phyloP scores from a whole-genome alignment of 2,113 vertebrate genomes.

The Corythoichthys haematopterus region DNA sequence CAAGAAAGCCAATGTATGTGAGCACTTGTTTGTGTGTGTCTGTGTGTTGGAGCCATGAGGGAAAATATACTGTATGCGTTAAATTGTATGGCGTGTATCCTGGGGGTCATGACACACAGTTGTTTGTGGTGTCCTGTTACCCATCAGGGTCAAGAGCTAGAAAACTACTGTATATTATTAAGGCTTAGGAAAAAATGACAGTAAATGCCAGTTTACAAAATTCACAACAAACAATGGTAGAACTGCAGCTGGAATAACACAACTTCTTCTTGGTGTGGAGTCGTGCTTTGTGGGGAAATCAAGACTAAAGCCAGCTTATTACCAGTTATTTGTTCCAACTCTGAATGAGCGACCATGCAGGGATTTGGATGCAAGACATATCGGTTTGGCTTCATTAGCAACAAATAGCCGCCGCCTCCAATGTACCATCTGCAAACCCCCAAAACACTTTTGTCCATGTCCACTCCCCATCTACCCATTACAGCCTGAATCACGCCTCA shows the following conservation, averaged over 20 bases:
- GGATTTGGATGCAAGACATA: slow-evolving; percentile 50
- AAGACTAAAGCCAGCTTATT: slow-evolving; percentile 34
- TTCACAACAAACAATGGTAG: slow-evolving; percentile 11
- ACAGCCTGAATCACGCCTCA: slow-evolving; percentile 53
- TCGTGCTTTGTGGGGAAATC: slow-evolving; percentile 32
- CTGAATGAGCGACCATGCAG: slow-evolving; percentile 43
- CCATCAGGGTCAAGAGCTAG: slow-evolving; percentile 49
- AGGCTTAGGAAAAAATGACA: slow-evolving; percentile 10
- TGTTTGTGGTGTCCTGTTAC: slow-evolving; percentile 47
- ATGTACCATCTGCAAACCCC: slow-evolving; percentile 53
- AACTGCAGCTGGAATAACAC: slow-evolving; percentile 28
- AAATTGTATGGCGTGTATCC: slow-evolving; percentile 31
- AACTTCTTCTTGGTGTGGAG: slow-evolving; percentile 8
- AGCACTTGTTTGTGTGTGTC: slow-evolving; percentile 7
- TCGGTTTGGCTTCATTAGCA: slow-evolving; percentile 52
- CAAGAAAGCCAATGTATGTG: slow-evolving; percentile 20
- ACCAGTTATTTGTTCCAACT: slow-evolving; percentile 44
- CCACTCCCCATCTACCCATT: slow-evolving; percentile 44
- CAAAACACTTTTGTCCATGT: slow-evolving; percentile 45
- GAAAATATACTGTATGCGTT: slow-evolving; percentile 44
- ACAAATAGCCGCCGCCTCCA: slow-evolving; percentile 55
- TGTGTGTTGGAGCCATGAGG: slow-evolving; percentile 16
- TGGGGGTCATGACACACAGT: slow-evolving; percentile 50
- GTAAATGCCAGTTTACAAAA: slow-evolving; percentile 32
- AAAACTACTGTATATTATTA: slow-evolving; percentile 15